Percentiles rank a stretch among this genome's conserved stretches.
Evolutionary conservation across 2,888 invertebrate species (phyloP).

Genomic region (Lobophora halterata): DNA sequence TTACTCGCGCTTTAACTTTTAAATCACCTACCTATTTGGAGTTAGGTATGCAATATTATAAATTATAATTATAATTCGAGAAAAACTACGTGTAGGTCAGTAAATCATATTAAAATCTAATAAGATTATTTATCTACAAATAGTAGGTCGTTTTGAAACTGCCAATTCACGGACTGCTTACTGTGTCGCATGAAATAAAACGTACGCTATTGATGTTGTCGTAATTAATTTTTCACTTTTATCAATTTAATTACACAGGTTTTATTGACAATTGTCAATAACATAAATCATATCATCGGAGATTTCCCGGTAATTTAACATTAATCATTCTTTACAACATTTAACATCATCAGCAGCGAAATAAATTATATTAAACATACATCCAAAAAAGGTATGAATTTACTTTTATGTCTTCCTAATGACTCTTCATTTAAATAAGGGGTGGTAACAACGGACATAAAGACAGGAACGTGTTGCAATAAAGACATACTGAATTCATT

Average conservation of each 20-base stretch:
- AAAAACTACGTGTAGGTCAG: not conserved
- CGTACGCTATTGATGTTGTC: constrained; percentile 42
- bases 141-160: not conserved
- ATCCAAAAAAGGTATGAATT: too few species aligned
- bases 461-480: too few species aligned
- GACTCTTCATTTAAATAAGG: too few species aligned
- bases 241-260: not conserved
- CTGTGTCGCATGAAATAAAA: constrained; percentile 45
- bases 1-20: not conserved
- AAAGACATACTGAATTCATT: too few species aligned
- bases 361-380: too few species aligned
- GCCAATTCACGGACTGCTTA: constrained; percentile 30
- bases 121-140: not conserved
- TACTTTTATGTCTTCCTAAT: too few species aligned
- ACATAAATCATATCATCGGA: constrained; percentile 1
- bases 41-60: too few species aligned
- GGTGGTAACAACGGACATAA: too few species aligned
- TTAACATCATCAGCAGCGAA: too few species aligned
- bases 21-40: not conserved
- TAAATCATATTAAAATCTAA: constrained; percentile 5
- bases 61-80: not conserved
- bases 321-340: too few species aligned
- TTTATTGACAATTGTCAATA: not conserved
- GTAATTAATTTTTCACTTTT: constrained; percentile 14
- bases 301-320: too few species aligned